These are phyloP conservation scores for Gyrodactylus salaris DNA, from an alignment of 1,140 invertebrate species.

Conservation along the genomic window DNA sequence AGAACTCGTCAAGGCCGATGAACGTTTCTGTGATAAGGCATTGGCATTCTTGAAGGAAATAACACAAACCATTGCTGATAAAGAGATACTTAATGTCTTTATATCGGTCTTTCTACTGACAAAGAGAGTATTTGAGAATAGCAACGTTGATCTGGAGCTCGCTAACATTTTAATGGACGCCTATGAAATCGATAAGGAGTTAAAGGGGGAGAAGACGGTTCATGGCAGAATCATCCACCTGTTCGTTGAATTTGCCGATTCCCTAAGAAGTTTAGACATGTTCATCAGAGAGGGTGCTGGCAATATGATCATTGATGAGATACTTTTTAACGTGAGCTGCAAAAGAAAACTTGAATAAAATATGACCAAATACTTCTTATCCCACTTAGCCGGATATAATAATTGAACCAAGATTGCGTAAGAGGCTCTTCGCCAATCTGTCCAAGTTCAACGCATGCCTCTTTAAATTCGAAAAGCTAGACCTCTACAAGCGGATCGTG, in stretches of 20 bases:
- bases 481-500: not conserved
- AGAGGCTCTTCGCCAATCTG: not conserved
- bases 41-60: not conserved
- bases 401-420: not conserved
- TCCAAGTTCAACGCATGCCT: not conserved
- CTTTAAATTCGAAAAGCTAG: not conserved
- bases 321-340: too few species aligned
- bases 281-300: not conserved
- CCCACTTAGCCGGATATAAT: not conserved
- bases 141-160: not conserved
- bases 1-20: not conserved
- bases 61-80: not conserved
- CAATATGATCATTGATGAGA: not conserved
- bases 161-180: not conserved
- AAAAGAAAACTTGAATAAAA: too few species aligned
- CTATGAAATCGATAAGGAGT: not conserved
- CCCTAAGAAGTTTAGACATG: not conserved
- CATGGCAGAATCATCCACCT: not conserved
- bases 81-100: not conserved
- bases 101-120: not conserved
- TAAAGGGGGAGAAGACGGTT: not conserved
- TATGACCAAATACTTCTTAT: too few species aligned
- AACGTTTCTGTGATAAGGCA: too few species aligned
- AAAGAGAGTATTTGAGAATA: not conserved
- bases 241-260: not conserved